Base-by-base conservation (phyloP, 2,888 invertebrate genomes). In the Phania funesta region DNA sequence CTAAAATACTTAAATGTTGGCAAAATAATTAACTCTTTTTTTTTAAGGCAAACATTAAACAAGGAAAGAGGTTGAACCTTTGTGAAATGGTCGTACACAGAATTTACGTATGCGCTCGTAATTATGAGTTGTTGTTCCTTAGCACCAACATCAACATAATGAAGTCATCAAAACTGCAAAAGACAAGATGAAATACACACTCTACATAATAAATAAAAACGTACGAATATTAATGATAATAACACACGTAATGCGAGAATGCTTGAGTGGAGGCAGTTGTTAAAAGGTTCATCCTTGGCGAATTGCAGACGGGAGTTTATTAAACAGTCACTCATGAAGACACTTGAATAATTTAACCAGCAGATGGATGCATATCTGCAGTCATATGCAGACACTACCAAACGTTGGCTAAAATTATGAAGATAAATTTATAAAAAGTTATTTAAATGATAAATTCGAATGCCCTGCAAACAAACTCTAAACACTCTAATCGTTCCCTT, bases 121-220 rank as follows among this genome's bases (percentile, higher is more conserved):
- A 77, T 77, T 50, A 62, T 64, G 35, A 35, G 46, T 64, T 64
- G 35, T 26, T 68, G 20, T 38, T 62, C 46, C 35, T 58, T 29
- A 50, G 64, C 54, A 56, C 20, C 46, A 77, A 77, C 70, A 56
- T 16, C 46, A 77, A 77, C 70, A 18, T 70, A 56, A 77, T 77
- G 62, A 77, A 77, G 77, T 70, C 77, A 64, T 75, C 70, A 68
- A 64, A 80, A 80, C 16, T 60, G 35, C 29, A 64, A 56, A 78
- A 64, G 64, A 54, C 60, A 71, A 70, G 44, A 54, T 56, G 68
- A 44, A 62, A 60, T 50, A 8, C 13, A 41, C 29, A 8, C 50
- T 73, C 29, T 1, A 22, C 20, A 16, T 18, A 76, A 44, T 44
- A 38, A 75, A 58, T 38, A 50, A 48, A n/a, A 62, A 54, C 50